A percentile compares a stretch with the other conserved stretches of the same genome.
These are phyloP conservation scores for Mythimna pallens DNA, from an alignment of 2,888 invertebrate genomes.

Conservation along the genomic window DNA sequence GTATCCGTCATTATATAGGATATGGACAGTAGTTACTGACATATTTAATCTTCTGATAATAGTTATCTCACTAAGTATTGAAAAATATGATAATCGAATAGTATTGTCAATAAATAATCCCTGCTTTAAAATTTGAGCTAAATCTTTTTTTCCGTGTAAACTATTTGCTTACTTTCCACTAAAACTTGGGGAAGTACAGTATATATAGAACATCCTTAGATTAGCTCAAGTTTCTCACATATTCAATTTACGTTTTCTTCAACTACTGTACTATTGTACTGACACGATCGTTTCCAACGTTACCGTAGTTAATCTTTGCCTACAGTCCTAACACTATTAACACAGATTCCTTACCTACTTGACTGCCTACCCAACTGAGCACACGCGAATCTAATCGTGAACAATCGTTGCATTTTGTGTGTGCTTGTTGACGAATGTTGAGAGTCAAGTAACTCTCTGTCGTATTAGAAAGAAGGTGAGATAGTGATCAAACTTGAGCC, in stretches of 20 bases:
- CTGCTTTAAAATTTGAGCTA: conserved; percentile 16
- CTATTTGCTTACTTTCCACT: background rate
- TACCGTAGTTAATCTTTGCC: conserved; percentile 20
- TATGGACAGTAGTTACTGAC: too few species aligned
- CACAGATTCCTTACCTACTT: conserved; percentile 20
- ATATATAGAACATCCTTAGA: background rate
- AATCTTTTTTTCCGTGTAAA: background rate
- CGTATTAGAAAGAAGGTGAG: conserved; percentile 15
- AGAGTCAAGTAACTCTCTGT: conserved; percentile 18
- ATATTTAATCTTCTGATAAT: background rate
- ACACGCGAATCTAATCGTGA: background rate
- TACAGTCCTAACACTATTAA: conserved; percentile 5
- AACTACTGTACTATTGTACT: conserved; percentile 15
- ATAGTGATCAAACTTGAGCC: too few species aligned
- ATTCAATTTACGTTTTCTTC: background rate
- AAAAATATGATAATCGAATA: background rate
- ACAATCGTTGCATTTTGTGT: background rate
- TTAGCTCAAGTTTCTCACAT: conserved; percentile 18
- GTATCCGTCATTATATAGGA: too few species aligned
- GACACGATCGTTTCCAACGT: conserved; percentile 13
- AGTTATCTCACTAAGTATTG: background rate
- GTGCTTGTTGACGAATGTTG: background rate
- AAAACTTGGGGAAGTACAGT: background rate
- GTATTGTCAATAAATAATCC: conserved; percentile 16
- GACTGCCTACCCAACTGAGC: background rate